These are phyloP conservation scores for Melanostoma mellinum DNA, from an alignment of 2,888 invertebrate genomes.

Conservation along the genomic window DNA sequence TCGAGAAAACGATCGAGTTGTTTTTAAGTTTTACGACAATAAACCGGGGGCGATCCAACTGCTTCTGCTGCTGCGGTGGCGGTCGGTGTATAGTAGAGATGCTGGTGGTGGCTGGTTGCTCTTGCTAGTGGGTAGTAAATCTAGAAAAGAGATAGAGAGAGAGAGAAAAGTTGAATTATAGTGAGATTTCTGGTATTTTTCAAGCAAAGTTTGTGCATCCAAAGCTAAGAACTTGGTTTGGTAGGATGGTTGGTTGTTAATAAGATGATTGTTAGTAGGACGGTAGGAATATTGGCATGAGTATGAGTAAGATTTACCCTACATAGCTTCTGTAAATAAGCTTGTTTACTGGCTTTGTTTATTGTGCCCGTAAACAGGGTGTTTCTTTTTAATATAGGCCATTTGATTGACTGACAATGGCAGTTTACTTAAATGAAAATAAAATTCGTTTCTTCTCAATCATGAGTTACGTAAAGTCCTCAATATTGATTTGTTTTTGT, in stretches of 20 bases:
- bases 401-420: background rate
- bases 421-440: background rate
- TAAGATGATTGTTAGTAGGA: slow-evolving; percentile 8
- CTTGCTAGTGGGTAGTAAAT: slow-evolving; percentile 47
- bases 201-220: slow-evolving; percentile 23
- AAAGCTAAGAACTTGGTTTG: background rate
- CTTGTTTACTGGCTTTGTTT: slow-evolving; percentile 29
- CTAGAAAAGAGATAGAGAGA: slow-evolving; percentile 36
- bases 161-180: slow-evolving; percentile 44
- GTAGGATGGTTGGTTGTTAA: background rate
- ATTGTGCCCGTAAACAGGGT: slow-evolving; percentile 10
- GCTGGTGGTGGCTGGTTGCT: slow-evolving; percentile 11
- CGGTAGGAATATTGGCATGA: slow-evolving; percentile 6
- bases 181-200: slow-evolving; percentile 29
- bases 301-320: slow-evolving; percentile 9
- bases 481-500: no score
- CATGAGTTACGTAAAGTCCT: no score
- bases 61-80: slow-evolving; percentile 9
- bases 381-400: slow-evolving; percentile 8
- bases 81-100: slow-evolving; percentile 27
- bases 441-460: background rate
- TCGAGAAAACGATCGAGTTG: slow-evolving; percentile 61
- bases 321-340: slow-evolving; percentile 23
- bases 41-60: slow-evolving; percentile 39
- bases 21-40: slow-evolving; percentile 41